phyloP scores from a whole-genome alignment of 2,113 vertebrate species.

The Gadus macrocephalus region DNA sequence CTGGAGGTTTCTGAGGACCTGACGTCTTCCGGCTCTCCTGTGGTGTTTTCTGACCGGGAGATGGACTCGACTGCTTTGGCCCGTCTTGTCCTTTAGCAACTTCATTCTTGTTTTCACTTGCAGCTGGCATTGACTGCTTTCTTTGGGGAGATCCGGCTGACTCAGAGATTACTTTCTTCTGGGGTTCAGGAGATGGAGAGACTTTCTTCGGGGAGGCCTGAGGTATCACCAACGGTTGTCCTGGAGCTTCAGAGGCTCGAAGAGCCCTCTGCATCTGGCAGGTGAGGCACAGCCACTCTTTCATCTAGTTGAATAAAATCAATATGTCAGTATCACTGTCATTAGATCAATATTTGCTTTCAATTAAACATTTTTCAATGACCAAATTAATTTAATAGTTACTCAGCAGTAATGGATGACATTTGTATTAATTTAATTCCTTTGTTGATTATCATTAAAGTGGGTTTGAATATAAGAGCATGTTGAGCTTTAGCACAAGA shows the following conservation, averaged over 20 bases:
- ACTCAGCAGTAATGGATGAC: no score
- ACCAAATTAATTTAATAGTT: no score
- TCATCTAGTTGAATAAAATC: slow-evolving; percentile 42
- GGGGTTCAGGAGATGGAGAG: slow-evolving; percentile 27
- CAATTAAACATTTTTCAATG: background rate
- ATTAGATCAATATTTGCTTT: background rate
- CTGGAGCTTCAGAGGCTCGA: slow-evolving; percentile 38
- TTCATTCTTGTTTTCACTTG: no score
- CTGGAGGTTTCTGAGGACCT: slow-evolving; percentile 44
- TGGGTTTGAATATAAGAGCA: no score
- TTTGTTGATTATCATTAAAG: no score
- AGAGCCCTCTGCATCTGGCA: slow-evolving; percentile 89
- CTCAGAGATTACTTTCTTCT: slow-evolving; percentile 38
- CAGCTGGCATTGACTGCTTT: no score
- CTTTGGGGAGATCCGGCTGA: no score
- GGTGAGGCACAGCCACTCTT: slow-evolving; percentile 92
- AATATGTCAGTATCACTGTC: background rate
- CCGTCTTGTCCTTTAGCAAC: slow-evolving; percentile 26
- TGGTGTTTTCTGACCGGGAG: slow-evolving; percentile 29
- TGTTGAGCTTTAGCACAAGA: background rate
- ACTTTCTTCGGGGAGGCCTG: no score
- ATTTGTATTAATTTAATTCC: no score
- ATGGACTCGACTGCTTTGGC: slow-evolving; percentile 26
- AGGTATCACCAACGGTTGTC: no score
- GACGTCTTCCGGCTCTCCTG: slow-evolving; percentile 43